These are phyloP conservation scores for Ypsolopha scabrella DNA, from an alignment of 2,888 invertebrate species.

Conservation along the genomic window DNA sequence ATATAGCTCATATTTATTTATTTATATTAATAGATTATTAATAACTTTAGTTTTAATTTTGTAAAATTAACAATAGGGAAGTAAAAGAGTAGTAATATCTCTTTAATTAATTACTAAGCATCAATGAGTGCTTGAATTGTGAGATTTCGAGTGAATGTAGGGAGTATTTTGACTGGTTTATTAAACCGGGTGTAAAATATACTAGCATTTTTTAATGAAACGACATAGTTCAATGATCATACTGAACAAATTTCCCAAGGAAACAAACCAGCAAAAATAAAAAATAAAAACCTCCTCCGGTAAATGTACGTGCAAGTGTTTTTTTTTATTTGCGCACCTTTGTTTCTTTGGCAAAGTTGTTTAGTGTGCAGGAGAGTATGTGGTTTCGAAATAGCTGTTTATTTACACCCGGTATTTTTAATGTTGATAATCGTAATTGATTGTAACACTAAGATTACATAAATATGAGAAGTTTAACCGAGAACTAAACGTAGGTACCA, in stretches of 20 bases:
- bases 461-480: slow-evolving; percentile 16
- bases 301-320: too few species aligned
- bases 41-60: slow-evolving; percentile 52
- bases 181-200: slow-evolving; percentile 7
- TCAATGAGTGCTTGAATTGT: slow-evolving; percentile 43
- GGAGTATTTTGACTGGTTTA: slow-evolving; percentile 44
- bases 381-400: too few species aligned
- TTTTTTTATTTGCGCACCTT: too few species aligned
- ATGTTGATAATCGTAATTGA: slow-evolving; percentile 34
- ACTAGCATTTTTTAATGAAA: too few species aligned
- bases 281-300: too few species aligned
- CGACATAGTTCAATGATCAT: too few species aligned
- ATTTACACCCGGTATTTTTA: slow-evolving; percentile 19
- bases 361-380: too few species aligned
- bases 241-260: too few species aligned
- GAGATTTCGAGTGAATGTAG: slow-evolving; percentile 55
- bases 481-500: neutral
- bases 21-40: slow-evolving; percentile 24
- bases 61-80: slow-evolving; percentile 24
- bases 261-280: too few species aligned
- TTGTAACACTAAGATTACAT: slow-evolving; percentile 22
- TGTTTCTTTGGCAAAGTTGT: too few species aligned
- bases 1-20: slow-evolving; percentile 56
- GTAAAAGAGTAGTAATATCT: neutral
- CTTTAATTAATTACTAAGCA: neutral